Evolutionary conservation across 2,113 vertebrate species (phyloP).

Genomic region (Martes martes): DNA sequence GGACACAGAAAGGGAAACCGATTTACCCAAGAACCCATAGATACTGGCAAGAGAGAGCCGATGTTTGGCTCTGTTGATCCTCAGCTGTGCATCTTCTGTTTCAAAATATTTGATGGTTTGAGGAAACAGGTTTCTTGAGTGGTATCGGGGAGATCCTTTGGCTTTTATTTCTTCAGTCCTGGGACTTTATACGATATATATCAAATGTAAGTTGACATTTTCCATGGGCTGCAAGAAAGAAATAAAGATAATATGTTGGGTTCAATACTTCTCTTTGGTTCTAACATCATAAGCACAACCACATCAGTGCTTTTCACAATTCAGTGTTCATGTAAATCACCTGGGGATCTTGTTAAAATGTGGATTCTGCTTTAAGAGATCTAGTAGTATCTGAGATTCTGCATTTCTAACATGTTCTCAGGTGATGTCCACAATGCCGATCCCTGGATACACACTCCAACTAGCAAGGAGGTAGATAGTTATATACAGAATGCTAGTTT

Average conservation of each 20-base stretch:
- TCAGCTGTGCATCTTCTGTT: neutral
- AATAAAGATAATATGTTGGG: neutral
- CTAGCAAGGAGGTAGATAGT: neutral
- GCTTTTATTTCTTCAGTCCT: neutral
- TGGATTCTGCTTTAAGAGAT: neutral
- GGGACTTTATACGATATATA: neutral
- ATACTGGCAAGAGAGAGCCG: neutral
- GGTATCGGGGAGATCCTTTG: neutral
- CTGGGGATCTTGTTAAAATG: neutral
- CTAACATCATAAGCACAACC: neutral
- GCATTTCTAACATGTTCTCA: neutral
- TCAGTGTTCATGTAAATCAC: neutral
- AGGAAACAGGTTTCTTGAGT: neutral
- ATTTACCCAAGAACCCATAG: neutral
- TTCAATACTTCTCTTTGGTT: neutral
- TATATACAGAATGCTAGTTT: neutral
- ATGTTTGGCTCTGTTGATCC: neutral
- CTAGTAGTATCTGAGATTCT: neutral
- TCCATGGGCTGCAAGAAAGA: neutral
- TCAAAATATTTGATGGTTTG: neutral
- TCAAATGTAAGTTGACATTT: neutral
- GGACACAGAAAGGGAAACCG: neutral
- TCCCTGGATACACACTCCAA: neutral
- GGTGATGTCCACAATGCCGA: neutral
- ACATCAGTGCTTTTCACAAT: neutral